A percentile compares a stretch with the other conserved stretches of the same genome.
Conservation (phyloP, 1,140 invertebrate genomes). For the Octopus sinensis region DNA sequence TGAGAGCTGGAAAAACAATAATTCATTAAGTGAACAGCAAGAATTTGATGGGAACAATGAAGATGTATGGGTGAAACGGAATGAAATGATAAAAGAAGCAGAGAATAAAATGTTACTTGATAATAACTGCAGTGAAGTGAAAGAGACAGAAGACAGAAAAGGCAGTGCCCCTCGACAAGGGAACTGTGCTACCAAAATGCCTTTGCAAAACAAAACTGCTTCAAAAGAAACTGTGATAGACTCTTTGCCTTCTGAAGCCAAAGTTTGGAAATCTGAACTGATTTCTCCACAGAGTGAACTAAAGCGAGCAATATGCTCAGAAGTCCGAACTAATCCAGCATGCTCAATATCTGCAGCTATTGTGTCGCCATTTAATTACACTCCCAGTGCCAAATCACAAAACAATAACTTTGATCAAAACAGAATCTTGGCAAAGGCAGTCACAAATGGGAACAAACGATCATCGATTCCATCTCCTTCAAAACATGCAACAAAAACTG, state of each 20-base stretch:
- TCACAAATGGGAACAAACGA: background rate
- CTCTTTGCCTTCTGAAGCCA: background rate
- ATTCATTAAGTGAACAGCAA: slow-evolving; percentile 18
- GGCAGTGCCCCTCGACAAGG: background rate
- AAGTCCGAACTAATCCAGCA: slow-evolving; percentile 25
- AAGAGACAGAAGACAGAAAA: slow-evolving; percentile 7
- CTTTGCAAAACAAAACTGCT: slow-evolving; percentile 12
- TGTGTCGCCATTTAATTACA: slow-evolving; percentile 63
- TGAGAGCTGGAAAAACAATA: slow-evolving; percentile 5
- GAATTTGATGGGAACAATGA: slow-evolving; percentile 42
- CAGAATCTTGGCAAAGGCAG: background rate
- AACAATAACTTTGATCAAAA: slow-evolving; percentile 7
- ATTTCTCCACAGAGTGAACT: slow-evolving; percentile 10
- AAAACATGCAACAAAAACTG: slow-evolving; percentile 51
- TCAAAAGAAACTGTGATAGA: slow-evolving; percentile 17
- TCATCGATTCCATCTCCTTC: slow-evolving; percentile 20
- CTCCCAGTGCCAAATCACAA: slow-evolving; percentile 38
- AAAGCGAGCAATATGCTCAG: background rate
- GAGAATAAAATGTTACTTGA: background rate
- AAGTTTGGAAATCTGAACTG: background rate
- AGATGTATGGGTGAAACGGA: slow-evolving; percentile 30
- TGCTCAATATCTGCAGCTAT: slow-evolving; percentile 57
- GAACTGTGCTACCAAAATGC: background rate
- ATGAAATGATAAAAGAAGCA: slow-evolving; percentile 10
- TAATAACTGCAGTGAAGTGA: slow-evolving; percentile 19